These are phyloP conservation scores for Nylanderia fulva DNA, from an alignment of 1,140 invertebrate genomes.

Conservation along the genomic window DNA sequence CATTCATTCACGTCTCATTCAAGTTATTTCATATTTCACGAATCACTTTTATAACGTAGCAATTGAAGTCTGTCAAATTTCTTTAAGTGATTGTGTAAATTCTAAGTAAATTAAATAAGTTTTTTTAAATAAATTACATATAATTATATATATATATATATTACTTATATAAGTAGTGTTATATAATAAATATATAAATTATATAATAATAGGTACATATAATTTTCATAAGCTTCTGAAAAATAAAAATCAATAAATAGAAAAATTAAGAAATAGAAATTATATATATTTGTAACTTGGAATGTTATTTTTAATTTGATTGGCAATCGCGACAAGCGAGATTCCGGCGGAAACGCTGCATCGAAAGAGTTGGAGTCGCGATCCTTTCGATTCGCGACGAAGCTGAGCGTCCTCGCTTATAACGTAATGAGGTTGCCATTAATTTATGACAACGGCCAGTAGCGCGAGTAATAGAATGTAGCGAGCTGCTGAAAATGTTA, in stretches of 20 bases:
- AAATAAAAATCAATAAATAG: too few species aligned
- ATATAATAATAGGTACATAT: too few species aligned
- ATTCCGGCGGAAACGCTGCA: conserved; percentile 1
- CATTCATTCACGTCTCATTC: too few species aligned
- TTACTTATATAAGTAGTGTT: too few species aligned
- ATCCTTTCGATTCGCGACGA: background rate
- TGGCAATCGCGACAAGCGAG: background rate
- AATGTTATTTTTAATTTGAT: background rate
- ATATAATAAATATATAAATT: too few species aligned
- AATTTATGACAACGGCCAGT: conserved; percentile 38
- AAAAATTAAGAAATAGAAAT: too few species aligned
- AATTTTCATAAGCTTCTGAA: too few species aligned
- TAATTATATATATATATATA: too few species aligned
- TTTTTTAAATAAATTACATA: too few species aligned
- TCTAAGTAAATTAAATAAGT: too few species aligned
- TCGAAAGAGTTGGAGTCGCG: background rate
- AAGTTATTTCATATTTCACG: background rate
- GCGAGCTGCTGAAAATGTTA: conserved; percentile 60
- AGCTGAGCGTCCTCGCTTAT: conserved; percentile 2
- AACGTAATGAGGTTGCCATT: background rate
- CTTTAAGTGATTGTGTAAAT: too few species aligned
- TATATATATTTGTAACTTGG: too few species aligned
- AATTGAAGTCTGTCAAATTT: background rate
- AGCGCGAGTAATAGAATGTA: conserved; percentile 57
- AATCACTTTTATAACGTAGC: background rate